phyloP scores from a whole-genome alignment of 2,888 invertebrate species.

The Mellilla xanthometata region DNA sequence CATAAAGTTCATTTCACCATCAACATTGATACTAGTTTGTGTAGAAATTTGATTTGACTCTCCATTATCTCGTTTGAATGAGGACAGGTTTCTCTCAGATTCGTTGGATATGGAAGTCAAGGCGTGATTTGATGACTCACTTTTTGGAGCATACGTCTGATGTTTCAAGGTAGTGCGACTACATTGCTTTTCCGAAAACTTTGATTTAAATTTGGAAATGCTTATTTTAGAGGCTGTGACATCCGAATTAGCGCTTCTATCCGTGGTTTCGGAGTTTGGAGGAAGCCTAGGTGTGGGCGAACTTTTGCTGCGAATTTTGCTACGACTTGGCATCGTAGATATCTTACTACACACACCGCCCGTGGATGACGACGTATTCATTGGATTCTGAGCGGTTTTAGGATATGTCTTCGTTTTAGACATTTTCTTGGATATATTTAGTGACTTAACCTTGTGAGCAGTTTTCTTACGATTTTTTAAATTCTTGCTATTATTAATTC shows the following conservation, averaged over 20 bases:
- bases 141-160: slow-evolving; percentile 3
- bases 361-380: slow-evolving; percentile 40
- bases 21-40: slow-evolving; percentile 56
- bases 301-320: slow-evolving; percentile 44
- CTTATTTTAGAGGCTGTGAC: slow-evolving; percentile 5
- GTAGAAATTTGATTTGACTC: slow-evolving; percentile 41
- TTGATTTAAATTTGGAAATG: slow-evolving; percentile 4
- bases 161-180: slow-evolving; percentile 6
- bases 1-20: slow-evolving; percentile 58
- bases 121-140: slow-evolving; percentile 15
- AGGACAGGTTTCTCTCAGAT: slow-evolving; percentile 36
- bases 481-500: slow-evolving; percentile 18
- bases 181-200: slow-evolving; percentile 14
- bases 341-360: not conserved
- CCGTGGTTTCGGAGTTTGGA: slow-evolving; percentile 18
- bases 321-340: slow-evolving; percentile 19
- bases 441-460: slow-evolving; percentile 68
- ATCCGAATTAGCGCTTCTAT: slow-evolving; percentile 28
- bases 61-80: slow-evolving; percentile 22
- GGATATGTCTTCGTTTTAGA: slow-evolving; percentile 32
- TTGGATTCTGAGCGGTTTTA: slow-evolving; percentile 13
- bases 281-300: slow-evolving; percentile 45
- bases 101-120: slow-evolving; percentile 44
- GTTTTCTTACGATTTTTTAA: slow-evolving; percentile 40
- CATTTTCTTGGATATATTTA: slow-evolving; percentile 65